Evolutionary conservation across 2,797 vertebrate species (phyloP), one percentile per base, ranked within the genome.

Genomic region (Syngnathus rostellatus): DNA sequence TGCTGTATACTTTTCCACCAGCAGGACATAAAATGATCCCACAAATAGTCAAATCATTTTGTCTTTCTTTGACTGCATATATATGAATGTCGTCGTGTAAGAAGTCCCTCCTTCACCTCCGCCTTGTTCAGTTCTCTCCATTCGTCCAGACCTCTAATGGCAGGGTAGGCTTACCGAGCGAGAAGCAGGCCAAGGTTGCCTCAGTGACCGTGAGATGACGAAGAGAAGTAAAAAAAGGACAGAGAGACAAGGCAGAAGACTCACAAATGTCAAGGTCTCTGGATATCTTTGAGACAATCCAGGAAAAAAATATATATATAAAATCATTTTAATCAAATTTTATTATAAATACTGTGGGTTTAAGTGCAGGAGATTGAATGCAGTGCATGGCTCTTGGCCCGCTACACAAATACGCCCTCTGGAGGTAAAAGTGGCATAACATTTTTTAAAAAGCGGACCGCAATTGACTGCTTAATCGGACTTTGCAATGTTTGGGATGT

Each of bases 71-170:
- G 72, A 73, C 76, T 72, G 69, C 61, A 79, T 82, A 48, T 48
- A 77, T 71, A 66, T n/a, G 38, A 73, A 67, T 73, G 76, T 12
- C 72, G 70, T 73, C 60, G 58, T 43, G 38, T 31, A 51, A 59
- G 61, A 72, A 62, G 50, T 75, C 75, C 80, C 79, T 77, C 77
- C 68, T 73, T 75, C 63, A 67, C 73, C 73, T 74, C 74, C 61
- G 40, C 67, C 76, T 80, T 72, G 76, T 74, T 78, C 76, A 75
- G 72, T 74, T 81, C 75, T 72, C 77, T 79, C 76, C 76, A 76
- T 82, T 77, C 63, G 7, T 72, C 81, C 81, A 88, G 87, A 88
- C 90, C 86, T 90, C 88, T 90, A 90, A 92, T 91, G 88, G 87
- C 86, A 90, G 90, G 89, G 86, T 92, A 88, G 73, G 80, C 76